phyloP scores from a whole-genome alignment of 2,797 vertebrate genomes.

The Limnodromus scolopaceus region DNA sequence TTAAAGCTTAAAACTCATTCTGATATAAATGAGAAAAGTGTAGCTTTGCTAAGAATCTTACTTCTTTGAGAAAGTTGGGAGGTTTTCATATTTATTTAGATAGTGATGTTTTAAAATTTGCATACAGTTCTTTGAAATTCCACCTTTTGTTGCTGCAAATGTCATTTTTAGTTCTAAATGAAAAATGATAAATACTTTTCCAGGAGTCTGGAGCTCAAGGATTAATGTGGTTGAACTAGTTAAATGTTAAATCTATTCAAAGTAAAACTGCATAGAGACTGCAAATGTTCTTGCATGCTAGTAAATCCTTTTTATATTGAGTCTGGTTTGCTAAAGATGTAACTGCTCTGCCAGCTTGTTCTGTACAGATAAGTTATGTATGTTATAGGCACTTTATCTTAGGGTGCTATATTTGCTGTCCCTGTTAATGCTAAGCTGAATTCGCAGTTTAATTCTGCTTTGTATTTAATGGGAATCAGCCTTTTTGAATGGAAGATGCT shows the following conservation, averaged over 20 bases:
- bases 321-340: slow-evolving; percentile 22
- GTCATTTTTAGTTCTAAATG: slow-evolving; percentile 29
- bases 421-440: slow-evolving; percentile 27
- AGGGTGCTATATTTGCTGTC: slow-evolving; percentile 6
- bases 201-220: slow-evolving; percentile 11
- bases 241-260: slow-evolving; percentile 70
- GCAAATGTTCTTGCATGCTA: slow-evolving; percentile 45
- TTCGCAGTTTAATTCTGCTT: slow-evolving; percentile 29
- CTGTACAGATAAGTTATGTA: slow-evolving; percentile 47
- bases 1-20: slow-evolving; percentile 18
- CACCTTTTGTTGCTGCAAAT: slow-evolving; percentile 46
- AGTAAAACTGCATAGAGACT: slow-evolving; percentile 41
- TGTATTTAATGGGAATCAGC: neutral
- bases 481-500: neutral
- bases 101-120: slow-evolving; percentile 41
- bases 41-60: neutral
- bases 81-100: slow-evolving; percentile 46
- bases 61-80: neutral
- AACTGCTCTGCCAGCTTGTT: slow-evolving; percentile 55
- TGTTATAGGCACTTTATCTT: neutral
- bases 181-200: slow-evolving; percentile 42
- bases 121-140: slow-evolving; percentile 38
- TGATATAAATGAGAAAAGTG: slow-evolving; percentile 3
- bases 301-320: slow-evolving; percentile 67
- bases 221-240: slow-evolving; percentile 59